These are phyloP conservation scores for Thyatira batis DNA, from an alignment of 2,888 invertebrate genomes.

Conservation along the genomic window DNA sequence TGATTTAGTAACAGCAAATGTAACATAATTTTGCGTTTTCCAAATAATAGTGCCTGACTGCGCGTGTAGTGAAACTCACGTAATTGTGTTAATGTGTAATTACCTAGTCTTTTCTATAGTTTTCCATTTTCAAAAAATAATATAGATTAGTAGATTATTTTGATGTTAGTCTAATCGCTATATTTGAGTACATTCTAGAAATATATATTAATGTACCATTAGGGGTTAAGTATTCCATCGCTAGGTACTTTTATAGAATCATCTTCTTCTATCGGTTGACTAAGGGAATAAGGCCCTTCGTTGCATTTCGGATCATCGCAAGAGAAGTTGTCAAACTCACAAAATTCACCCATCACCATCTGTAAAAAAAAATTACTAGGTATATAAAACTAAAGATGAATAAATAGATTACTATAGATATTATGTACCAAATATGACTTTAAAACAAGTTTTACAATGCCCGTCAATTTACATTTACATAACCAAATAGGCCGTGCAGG, in stretches of 20 bases:
- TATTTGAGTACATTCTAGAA: neutral
- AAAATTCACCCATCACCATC: conserved; percentile 69
- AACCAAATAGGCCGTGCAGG: no score
- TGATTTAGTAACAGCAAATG: no score
- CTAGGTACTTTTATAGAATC: conserved; percentile 7
- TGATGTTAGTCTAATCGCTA: neutral
- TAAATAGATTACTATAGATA: neutral
- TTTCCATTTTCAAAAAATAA: no score
- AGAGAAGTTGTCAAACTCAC: conserved; percentile 74
- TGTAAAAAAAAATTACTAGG: conserved; percentile 28
- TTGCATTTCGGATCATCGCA: conserved; percentile 67
- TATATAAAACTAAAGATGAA: neutral
- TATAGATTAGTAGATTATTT: neutral
- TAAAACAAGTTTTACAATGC: no score
- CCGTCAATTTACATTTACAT: no score
- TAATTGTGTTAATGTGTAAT: no score
- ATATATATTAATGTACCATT: neutral
- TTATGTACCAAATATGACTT: no score
- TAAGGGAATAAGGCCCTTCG: conserved; percentile 67
- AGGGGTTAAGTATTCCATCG: neutral
- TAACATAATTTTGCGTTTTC: no score
- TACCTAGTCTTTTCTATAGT: no score
- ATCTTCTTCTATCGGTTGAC: conserved; percentile 16
- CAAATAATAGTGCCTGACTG: no score
- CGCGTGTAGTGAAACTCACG: no score